Percentiles rank a stretch among this genome's conserved stretches.
phyloP scores from a whole-genome alignment of 2,888 invertebrate species.

The Portevinia maculata region DNA sequence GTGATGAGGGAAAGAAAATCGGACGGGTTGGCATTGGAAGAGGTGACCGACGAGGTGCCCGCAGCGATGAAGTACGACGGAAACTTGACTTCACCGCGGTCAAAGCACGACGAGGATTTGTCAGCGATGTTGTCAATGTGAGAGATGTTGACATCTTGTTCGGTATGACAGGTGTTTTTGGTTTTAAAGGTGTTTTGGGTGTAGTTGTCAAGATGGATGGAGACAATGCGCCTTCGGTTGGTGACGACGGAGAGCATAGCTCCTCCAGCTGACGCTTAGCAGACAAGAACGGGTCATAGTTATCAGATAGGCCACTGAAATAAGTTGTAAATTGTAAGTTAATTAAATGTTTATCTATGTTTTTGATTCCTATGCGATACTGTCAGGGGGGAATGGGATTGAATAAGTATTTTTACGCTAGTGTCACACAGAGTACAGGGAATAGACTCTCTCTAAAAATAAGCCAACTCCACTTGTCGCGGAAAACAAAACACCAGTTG shows the following conservation, averaged over 20 bases:
- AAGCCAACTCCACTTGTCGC: background rate
- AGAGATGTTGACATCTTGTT: slow-evolving; percentile 78
- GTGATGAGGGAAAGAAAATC: slow-evolving; percentile 78
- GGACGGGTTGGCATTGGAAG: slow-evolving; percentile 77
- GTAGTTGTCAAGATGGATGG: slow-evolving; percentile 44
- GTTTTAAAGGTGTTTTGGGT: slow-evolving; percentile 77
- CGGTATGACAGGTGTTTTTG: slow-evolving; percentile 75
- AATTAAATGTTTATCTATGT: background rate
- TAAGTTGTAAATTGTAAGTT: slow-evolving; percentile 19
- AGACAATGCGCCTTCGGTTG: slow-evolving; percentile 78
- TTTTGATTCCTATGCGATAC: slow-evolving; percentile 51
- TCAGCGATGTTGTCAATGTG: slow-evolving; percentile 76
- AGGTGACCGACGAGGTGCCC: slow-evolving; percentile 81
- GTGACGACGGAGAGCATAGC: slow-evolving; percentile 88
- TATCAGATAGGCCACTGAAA: slow-evolving; percentile 78
- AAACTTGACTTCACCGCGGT: slow-evolving; percentile 78
- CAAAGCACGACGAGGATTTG: slow-evolving; percentile 72
- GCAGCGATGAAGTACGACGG: slow-evolving; percentile 81
- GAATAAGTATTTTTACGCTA: background rate
- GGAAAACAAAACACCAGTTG: background rate
- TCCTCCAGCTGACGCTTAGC: slow-evolving; percentile 93
- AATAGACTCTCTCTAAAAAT: background rate
- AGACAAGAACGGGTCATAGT: slow-evolving; percentile 90
- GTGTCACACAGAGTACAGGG: slow-evolving; percentile 18
- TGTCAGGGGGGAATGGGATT: slow-evolving; percentile 53